These are phyloP conservation scores for Bombyx mandarina DNA, from an alignment of 1,140 invertebrate genomes.

Conservation along the genomic window DNA sequence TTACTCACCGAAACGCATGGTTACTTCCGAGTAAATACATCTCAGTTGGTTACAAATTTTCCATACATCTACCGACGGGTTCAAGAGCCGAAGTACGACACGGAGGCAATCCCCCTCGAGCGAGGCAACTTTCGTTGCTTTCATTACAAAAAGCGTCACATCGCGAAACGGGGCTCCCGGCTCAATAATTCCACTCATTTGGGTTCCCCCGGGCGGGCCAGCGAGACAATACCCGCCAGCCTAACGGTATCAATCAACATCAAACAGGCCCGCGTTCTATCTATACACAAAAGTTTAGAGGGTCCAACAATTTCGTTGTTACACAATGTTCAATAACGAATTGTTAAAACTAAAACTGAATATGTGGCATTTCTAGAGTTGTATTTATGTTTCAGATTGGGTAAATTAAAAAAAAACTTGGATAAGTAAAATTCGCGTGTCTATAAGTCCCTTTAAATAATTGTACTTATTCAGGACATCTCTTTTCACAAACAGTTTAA, in stretches of 20 bases:
- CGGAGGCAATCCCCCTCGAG: no score
- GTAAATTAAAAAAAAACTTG: neutral
- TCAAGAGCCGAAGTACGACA: no score
- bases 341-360: neutral
- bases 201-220: slow-evolving; percentile 40
- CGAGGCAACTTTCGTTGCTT: slow-evolving; percentile 23
- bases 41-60: no score
- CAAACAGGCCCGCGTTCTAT: slow-evolving; percentile 54
- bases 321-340: neutral
- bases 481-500: no score
- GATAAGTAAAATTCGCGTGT: no score
- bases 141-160: slow-evolving; percentile 66
- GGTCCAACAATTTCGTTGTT: slow-evolving; percentile 26
- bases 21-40: no score
- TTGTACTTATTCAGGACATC: no score
- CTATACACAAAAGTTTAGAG: slow-evolving; percentile 38
- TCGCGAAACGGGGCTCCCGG: slow-evolving; percentile 36
- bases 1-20: no score
- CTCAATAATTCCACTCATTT: slow-evolving; percentile 66
- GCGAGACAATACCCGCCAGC: slow-evolving; percentile 52
- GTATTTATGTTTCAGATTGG: neutral
- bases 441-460: no score
- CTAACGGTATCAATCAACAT: slow-evolving; percentile 69
- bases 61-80: no score
- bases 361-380: neutral